Conservation (phyloP, 2,888 invertebrate species). For the Caenorhabditis doughertyi region DNA sequence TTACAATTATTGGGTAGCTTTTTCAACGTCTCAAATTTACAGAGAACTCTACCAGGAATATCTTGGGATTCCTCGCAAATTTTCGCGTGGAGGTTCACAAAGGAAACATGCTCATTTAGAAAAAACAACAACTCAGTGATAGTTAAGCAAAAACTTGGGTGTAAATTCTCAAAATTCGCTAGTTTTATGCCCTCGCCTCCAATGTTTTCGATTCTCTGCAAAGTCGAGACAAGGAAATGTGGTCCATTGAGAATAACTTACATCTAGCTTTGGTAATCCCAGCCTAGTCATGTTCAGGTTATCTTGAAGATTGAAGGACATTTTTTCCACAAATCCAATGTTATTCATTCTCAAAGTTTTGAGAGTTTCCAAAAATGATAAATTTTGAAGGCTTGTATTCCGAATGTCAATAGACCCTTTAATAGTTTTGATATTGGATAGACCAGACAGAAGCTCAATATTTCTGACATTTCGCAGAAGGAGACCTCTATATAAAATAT, state of each 20-base stretch:
- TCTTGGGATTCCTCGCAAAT: neutral
- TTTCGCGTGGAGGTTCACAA: neutral
- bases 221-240: neutral
- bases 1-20: neutral
- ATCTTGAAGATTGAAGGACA: neutral
- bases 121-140: neutral
- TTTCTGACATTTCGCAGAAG: neutral
- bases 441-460: neutral
- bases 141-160: neutral
- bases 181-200: neutral
- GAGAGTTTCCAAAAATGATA: constrained; percentile 2
- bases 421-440: neutral
- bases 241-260: neutral
- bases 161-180: neutral
- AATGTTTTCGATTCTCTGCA: neutral
- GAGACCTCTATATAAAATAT: neutral
- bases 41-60: neutral
- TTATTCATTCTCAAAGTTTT: neutral
- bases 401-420: constrained; percentile 1
- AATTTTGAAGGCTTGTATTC: neutral
- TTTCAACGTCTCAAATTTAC: neutral
- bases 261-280: neutral
- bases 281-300: constrained; percentile 7
- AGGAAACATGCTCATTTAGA: neutral
- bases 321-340: neutral